Conservation (phyloP, 1,140 invertebrate genomes). For the Phenacoccus solenopsis region DNA sequence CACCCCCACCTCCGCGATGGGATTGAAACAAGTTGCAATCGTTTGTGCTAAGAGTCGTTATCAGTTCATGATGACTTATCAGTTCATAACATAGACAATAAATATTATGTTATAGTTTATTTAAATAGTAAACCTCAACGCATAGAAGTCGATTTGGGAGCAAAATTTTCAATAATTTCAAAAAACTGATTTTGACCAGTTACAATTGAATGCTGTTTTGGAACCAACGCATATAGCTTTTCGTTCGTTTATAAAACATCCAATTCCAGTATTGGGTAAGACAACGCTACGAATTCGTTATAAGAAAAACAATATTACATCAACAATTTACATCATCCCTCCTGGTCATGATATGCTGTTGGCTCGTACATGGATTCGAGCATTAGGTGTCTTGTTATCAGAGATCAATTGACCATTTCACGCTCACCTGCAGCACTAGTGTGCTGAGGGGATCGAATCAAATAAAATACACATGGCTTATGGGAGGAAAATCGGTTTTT, state of each 20-base stretch:
- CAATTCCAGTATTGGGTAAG: not conserved
- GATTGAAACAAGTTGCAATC: too few relatives aligned
- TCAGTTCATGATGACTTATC: too few relatives aligned
- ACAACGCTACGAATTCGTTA: not conserved
- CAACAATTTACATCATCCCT: not conserved
- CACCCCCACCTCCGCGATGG: too few relatives aligned
- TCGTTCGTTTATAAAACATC: not conserved
- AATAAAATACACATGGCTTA: too few relatives aligned
- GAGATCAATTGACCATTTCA: too few relatives aligned
- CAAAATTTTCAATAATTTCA: not conserved
- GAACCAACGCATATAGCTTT: not conserved
- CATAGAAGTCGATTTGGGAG: not conserved
- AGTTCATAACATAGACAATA: not conserved
- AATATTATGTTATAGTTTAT: not conserved
- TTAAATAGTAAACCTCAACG: not conserved
- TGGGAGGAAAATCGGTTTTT: too few relatives aligned
- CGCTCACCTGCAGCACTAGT: too few relatives aligned
- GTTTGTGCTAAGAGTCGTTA: too few relatives aligned
- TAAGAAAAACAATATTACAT: not conserved
- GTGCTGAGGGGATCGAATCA: too few relatives aligned
- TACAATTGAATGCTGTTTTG: too few relatives aligned
- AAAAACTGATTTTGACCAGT: not conserved
- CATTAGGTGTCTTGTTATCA: not conserved
- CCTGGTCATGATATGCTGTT: not conserved
- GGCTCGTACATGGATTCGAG: not conserved